Evolutionary conservation across 2,797 vertebrate species (phyloP).

Genomic region (Anniella stebbinsi): DNA sequence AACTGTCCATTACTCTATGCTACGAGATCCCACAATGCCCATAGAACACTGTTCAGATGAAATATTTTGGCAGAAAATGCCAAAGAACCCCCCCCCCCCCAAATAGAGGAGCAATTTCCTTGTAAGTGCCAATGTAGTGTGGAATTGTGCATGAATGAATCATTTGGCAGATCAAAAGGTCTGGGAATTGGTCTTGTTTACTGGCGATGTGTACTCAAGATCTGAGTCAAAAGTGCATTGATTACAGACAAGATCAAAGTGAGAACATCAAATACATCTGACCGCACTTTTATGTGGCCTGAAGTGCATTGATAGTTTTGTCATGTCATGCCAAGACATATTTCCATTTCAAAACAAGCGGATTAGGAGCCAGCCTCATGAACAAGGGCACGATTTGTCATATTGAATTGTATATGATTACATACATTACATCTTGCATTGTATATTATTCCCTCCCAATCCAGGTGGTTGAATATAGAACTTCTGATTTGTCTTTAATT

Average conservation of each 20-base stretch:
- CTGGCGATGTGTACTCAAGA: slow-evolving; percentile 78
- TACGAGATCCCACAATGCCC: slow-evolving; percentile 28
- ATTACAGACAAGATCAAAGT: slow-evolving; percentile 83
- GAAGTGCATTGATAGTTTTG: slow-evolving; percentile 56
- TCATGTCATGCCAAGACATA: slow-evolving; percentile 66
- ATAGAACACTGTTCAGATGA: slow-evolving; percentile 29
- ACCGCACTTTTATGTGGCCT: slow-evolving; percentile 73
- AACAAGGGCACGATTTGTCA: slow-evolving; percentile 41
- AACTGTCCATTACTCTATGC: background rate
- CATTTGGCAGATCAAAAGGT: slow-evolving; percentile 82
- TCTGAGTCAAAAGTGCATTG: slow-evolving; percentile 76
- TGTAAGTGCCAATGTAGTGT: slow-evolving; percentile 48
- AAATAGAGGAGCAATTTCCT: slow-evolving; percentile 47
- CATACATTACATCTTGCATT: slow-evolving; percentile 39
- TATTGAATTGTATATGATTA: slow-evolving; percentile 48
- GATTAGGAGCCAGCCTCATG: slow-evolving; percentile 55
- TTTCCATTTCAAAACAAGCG: slow-evolving; percentile 73
- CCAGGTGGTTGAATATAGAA: slow-evolving; percentile 65
- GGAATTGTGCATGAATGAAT: slow-evolving; percentile 67
- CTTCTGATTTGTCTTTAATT: slow-evolving; percentile 68
- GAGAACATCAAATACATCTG: slow-evolving; percentile 79
- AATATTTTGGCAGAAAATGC: background rate
- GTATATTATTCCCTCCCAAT: slow-evolving; percentile 52
- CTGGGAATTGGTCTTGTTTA: slow-evolving; percentile 75
- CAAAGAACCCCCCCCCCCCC: slow-evolving; percentile 32